phyloP scores from a whole-genome alignment of 92 coral and sea anemone species.

The Zoanthus sociatus region DNA sequence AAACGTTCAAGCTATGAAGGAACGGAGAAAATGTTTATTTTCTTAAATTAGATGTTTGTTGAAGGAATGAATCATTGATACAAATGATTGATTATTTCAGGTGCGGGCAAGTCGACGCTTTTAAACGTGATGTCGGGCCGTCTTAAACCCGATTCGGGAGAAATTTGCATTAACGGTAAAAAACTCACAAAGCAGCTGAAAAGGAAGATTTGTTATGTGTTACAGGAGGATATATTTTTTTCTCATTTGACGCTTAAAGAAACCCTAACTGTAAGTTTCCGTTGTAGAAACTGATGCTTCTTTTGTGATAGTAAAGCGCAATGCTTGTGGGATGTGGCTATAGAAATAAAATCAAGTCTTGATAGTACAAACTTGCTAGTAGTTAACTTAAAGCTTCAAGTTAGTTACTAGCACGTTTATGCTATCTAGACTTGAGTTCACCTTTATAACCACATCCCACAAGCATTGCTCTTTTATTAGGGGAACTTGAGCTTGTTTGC shows the following conservation, averaged over 20 bases:
- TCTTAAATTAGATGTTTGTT: neutral
- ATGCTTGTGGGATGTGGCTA: too few species aligned
- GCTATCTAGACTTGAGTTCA: too few species aligned
- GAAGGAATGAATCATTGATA: neutral
- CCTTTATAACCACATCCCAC: too few species aligned
- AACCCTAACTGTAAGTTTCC: constrained; percentile 80
- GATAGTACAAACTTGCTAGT: too few species aligned
- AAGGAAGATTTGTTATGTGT: constrained; percentile 89
- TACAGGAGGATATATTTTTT: constrained; percentile 96
- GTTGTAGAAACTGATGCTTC: neutral
- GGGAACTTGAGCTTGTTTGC: too few species aligned
- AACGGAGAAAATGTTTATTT: too few species aligned
- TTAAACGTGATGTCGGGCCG: constrained; percentile 92
- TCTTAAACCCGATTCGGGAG: constrained; percentile 77
- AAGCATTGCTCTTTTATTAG: too few species aligned
- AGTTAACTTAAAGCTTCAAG: too few species aligned
- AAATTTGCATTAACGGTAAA: constrained; percentile 88
- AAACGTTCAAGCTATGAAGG: too few species aligned
- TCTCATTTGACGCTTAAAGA: constrained; percentile 87
- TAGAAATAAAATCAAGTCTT: too few species aligned
- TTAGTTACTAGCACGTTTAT: too few species aligned
- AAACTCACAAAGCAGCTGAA: constrained; percentile 79
- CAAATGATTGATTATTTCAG: constrained; percentile 34
- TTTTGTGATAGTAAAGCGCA: too few species aligned
- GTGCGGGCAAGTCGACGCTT: constrained; percentile 93